phyloP scores from a whole-genome alignment of 53 echinoderm and acorn worm genomes.

The Zoroaster sp. region DNA sequence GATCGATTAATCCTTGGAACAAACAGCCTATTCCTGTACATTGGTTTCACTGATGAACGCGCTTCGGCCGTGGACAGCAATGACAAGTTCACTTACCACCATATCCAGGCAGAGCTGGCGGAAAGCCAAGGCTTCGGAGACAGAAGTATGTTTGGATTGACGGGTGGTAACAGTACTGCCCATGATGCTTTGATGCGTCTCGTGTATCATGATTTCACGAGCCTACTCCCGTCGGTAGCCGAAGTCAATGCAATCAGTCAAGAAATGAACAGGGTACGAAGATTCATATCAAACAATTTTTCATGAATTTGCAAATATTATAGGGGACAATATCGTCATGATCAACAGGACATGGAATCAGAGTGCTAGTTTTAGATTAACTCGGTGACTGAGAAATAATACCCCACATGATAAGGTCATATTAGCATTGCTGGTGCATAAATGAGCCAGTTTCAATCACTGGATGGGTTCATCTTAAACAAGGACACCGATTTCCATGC shows the following conservation, averaged over 20 bases:
- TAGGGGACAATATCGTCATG: too few species aligned
- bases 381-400: too few species aligned
- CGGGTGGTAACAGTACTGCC: background rate
- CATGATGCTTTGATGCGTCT: background rate
- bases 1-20: conserved; percentile 31
- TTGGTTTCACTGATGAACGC: conserved; percentile 18
- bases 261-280: conserved; percentile 69
- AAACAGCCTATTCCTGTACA: conserved; percentile 35
- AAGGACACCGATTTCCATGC: too few species aligned
- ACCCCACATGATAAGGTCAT: too few species aligned
- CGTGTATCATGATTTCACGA: conserved; percentile 64
- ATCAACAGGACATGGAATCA: too few species aligned
- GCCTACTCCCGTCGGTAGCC: conserved; percentile 76
- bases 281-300: background rate
- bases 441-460: too few species aligned
- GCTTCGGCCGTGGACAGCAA: background rate
- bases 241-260: conserved; percentile 89
- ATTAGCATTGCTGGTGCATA: too few species aligned
- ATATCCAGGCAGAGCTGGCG: conserved; percentile 27
- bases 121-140: conserved; percentile 16
- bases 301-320: too few species aligned
- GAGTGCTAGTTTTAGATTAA: too few species aligned
- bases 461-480: too few species aligned
- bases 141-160: background rate
- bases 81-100: conserved; percentile 18